phyloP scores from a whole-genome alignment of 30 jellyfish, hydroid and myxozoan species.

The Aurelia coerulea region DNA sequence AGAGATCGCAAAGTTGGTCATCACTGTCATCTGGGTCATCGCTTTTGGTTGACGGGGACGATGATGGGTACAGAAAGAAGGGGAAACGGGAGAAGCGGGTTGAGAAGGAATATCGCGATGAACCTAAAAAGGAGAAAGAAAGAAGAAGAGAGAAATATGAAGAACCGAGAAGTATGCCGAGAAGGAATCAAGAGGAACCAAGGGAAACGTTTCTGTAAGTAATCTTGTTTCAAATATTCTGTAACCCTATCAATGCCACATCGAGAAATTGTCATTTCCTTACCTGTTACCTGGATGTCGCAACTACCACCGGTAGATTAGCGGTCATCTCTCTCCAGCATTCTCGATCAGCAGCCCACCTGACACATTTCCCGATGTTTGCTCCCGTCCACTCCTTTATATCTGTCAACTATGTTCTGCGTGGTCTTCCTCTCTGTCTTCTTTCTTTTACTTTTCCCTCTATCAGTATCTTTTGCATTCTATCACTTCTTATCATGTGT shows the following conservation, averaged over 20 bases:
- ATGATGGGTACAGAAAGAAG: conserved; percentile 12
- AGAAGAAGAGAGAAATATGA: conserved; percentile 45
- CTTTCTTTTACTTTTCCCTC: no score
- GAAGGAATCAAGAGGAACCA: conserved; percentile 44
- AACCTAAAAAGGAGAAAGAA: conserved; percentile 17
- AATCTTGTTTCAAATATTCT: background rate
- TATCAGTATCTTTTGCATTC: no score
- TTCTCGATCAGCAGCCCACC: no score
- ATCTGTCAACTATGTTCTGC: no score
- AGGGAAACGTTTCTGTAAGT: conserved; percentile 55
- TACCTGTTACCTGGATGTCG: no score
- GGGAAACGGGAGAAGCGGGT: conserved; percentile 15
- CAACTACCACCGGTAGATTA: no score
- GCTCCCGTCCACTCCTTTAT: background rate
- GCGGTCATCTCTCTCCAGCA: no score
- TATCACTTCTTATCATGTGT: no score
- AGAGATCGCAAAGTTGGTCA: conserved; percentile 45
- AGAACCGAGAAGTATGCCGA: conserved; percentile 31
- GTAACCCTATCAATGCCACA: background rate
- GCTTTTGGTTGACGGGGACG: conserved; percentile 26
- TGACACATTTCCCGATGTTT: no score
- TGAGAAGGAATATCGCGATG: conserved; percentile 44
- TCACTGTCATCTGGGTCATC: conserved; percentile 48
- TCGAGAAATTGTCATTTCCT: background rate
- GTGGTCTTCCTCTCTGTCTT: no score